Base-by-base conservation (phyloP, 1,140 invertebrate species). In the Augochlora pura region DNA sequence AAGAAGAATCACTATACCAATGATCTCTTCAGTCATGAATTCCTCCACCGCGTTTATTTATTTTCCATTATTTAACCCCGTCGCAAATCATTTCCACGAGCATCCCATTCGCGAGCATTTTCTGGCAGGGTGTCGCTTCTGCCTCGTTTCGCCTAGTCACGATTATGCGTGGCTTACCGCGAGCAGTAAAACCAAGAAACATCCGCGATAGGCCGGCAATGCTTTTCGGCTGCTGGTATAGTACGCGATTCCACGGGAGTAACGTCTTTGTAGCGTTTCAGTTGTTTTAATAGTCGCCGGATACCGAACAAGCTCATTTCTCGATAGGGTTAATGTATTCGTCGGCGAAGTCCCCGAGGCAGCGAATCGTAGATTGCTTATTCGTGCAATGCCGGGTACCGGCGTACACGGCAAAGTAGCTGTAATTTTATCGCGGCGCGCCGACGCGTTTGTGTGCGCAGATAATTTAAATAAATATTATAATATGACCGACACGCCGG, bases 281-380 rank as follows among this genome's bases (percentile, higher is more conserved):
- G 12, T 27, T 23, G 52, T 76, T 16, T 25, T 52, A 70, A 77
- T 52, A 81, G 82, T 87, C 86, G 78, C 65, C 84, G 84, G 82
- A 88, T 83, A 82, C 79, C 81, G 82, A 86, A 86, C 60, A 87
- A 88, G 82, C 87, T 68, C 88, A 89, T 87, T 90, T 87, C 73
- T 82, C 83, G 76, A 39, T 73, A 82, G 70, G 81, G 88, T 90
- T 91, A 91, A 91, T 87, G 90, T 90, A 90, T 88, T 89, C 80
- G 76, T 79, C 69, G 62, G 63, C 27, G 72, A 66, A 85, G 80
- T 63, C 83, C 87, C 87, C 63, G 73, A 62, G 83, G 86, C 70
- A 86, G 87, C 72, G 57, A 86, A 87, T 81, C 82, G 84, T 86
- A 87, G 84, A 88, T 87, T 89, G 85, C 83, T 76, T 54, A 64